Base-by-base conservation (phyloP, 2,888 invertebrate genomes). In the Drosophila fulvimacula region DNA sequence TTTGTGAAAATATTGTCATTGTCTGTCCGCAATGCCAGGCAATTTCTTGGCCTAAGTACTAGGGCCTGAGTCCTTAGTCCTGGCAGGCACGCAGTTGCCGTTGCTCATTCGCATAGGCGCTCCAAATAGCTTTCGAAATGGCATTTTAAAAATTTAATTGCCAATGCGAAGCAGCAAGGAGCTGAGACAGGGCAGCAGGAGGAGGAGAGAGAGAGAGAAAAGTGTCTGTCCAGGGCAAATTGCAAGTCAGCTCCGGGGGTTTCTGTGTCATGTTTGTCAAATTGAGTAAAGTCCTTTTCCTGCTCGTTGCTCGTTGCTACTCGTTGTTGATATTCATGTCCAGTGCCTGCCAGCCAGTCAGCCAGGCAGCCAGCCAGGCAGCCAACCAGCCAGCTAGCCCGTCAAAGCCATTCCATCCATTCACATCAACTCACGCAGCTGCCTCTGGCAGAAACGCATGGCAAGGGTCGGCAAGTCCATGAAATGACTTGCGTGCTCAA, bases 261-360 rank as follows among this genome's bases (percentile, higher is more conserved):
- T 86, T 84, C 80, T 80, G 84, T 86, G 83, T 86, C 87, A 87
- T 84, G 84, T 82, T 84, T 84, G 87, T 82, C 87, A 87, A 84
- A 83, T 87, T 81, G 86, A 83, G 77, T 81, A 73, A 86, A 79
- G 81, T 66, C 69, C 63, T 70, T 65, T 61, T 60, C 68, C 75
- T 58, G 71, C 64, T 60, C 52, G 51, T 55, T 52, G 61, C 63
- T 67, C 38, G 51, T 51, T 55, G 61, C 63, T 67, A 21, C 53
- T 57, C 51, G 32, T 39, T 79, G 72, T 69, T 70, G 69, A 69
- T 78, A 75, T 80, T 75, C 57, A 69, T 71, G 69, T 75, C 56
- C 61, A 61, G 69, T 68, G 13, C 46, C 32, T n/a, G 36, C 53
- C 15, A 27, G 17, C 11, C 44, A 51, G 15, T 36, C 32, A 51